Evolutionary conservation across 2,888 invertebrate species (phyloP), one percentile per base, ranked within the genome.

Genomic region (Dorcus parallelipipedus): DNA sequence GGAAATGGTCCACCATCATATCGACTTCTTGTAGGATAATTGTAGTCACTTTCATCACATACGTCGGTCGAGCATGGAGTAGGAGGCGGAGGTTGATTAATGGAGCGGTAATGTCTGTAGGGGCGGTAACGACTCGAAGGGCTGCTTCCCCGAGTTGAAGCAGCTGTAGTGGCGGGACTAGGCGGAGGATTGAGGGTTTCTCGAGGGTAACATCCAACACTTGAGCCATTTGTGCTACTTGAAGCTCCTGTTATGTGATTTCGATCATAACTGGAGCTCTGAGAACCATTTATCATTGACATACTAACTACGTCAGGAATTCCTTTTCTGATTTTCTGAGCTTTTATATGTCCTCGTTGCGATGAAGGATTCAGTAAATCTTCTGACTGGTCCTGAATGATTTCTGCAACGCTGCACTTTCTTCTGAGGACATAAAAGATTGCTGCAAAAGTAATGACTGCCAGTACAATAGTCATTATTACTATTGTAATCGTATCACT

Each of bases 51-150:
- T 77, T 93, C 93, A 76, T 94, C 93, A 71, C 94, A 95, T 65
- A 95, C 92, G 68, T 96, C 96, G 39, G 96, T 95, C 65, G 93
- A 93, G 73, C 95, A 96, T 0, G 96, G 96, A 20, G 96, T 96
- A 9, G 95, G 95, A 26, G 95, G 96, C 6, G 95, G 95, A 0
- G 93, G 92, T 76, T 91, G 90, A 79, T 88, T 89, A 62, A 90
- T 89, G 64, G 86, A 82, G 66, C 86, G 80, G 55, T 69, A 70
- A 61, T 91, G 89, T 26, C 90, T 82, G 77, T 90, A 90, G 2
- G 92, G 87, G 58, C 88, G 84, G 54, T 90, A 87, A 10, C 86
- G 80, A 5, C 83, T 80, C 1, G 80, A 82, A 67, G 82, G 85
- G 71, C 84, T 86, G 61, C 82, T 82, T 38, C 75, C 77, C 56